phyloP scores from a whole-genome alignment of 2,113 vertebrate species.

The Lepisosteus oculatus region DNA sequence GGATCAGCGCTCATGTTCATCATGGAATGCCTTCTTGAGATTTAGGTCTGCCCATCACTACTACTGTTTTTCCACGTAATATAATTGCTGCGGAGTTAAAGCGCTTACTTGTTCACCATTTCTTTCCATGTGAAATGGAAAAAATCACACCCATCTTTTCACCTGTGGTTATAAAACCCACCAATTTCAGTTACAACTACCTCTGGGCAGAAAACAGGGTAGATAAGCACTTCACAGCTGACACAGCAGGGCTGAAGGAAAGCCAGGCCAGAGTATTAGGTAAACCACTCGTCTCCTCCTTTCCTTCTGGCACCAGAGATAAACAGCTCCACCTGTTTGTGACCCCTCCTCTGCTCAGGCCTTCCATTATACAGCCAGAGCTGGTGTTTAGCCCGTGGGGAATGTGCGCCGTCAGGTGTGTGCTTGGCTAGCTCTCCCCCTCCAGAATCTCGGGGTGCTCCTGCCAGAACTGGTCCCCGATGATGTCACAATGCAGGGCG shows the following conservation, averaged over 20 bases:
- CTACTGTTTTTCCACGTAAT: no score
- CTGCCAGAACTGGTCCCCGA: conserved; percentile 91
- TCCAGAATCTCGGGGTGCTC: conserved; percentile 81
- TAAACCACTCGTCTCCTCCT: background rate
- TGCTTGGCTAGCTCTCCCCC: conserved; percentile 54
- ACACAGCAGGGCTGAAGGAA: background rate
- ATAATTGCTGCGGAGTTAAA: no score
- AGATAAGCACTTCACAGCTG: background rate
- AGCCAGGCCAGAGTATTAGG: background rate
- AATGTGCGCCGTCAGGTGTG: background rate
- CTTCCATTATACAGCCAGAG: background rate
- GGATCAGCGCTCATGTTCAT: no score
- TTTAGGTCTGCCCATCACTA: no score
- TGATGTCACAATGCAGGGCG: conserved; percentile 79
- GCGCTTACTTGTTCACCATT: no score
- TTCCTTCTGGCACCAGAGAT: background rate
- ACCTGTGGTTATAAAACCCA: no score
- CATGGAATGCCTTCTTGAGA: no score
- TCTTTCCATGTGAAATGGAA: no score
- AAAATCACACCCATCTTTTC: no score
- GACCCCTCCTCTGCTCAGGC: background rate
- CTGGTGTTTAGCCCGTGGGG: background rate
- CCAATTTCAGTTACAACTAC: no score
- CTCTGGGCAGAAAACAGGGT: no score
- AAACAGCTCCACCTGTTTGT: conserved; percentile 9